A percentile compares a stretch with the other conserved stretches of the same genome.
These are phyloP conservation scores for Apogon talboti DNA, from an alignment of 2,797 vertebrate genomes.

Conservation along the genomic window DNA sequence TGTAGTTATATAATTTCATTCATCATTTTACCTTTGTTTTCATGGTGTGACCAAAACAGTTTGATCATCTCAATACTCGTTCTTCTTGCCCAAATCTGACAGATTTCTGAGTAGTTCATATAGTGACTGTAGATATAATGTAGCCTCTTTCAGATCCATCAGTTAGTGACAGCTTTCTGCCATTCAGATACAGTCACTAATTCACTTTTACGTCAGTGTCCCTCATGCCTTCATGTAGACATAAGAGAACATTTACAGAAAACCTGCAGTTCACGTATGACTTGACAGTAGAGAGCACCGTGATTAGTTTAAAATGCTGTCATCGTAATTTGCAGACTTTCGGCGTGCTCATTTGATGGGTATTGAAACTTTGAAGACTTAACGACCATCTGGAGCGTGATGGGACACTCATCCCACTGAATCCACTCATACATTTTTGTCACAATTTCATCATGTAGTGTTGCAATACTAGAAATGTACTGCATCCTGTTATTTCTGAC, in stretches of 20 bases:
- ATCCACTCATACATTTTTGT: neutral
- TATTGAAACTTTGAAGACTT: neutral
- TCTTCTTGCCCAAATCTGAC: slow-evolving; percentile 8
- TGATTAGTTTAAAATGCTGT: neutral
- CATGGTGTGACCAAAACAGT: neutral
- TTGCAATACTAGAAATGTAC: neutral
- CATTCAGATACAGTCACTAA: too few species aligned
- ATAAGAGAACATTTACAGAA: neutral
- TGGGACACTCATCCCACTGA: neutral
- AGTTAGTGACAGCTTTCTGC: too few species aligned
- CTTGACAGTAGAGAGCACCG: neutral
- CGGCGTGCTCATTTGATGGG: neutral
- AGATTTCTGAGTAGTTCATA: slow-evolving; percentile 5
- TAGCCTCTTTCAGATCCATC: neutral
- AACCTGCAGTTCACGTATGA: neutral
- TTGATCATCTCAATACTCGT: neutral
- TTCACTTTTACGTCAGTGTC: too few species aligned
- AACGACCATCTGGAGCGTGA: slow-evolving; percentile 3
- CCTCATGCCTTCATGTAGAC: neutral
- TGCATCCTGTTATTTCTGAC: slow-evolving; percentile 19
- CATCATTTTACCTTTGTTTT: too few species aligned
- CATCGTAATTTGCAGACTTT: neutral
- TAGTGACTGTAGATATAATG: neutral
- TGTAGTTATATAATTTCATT: too few species aligned
- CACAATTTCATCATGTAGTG: slow-evolving; percentile 15